Conservation (phyloP, 2,113 vertebrate genomes). For the Corvus moneduloides region DNA sequence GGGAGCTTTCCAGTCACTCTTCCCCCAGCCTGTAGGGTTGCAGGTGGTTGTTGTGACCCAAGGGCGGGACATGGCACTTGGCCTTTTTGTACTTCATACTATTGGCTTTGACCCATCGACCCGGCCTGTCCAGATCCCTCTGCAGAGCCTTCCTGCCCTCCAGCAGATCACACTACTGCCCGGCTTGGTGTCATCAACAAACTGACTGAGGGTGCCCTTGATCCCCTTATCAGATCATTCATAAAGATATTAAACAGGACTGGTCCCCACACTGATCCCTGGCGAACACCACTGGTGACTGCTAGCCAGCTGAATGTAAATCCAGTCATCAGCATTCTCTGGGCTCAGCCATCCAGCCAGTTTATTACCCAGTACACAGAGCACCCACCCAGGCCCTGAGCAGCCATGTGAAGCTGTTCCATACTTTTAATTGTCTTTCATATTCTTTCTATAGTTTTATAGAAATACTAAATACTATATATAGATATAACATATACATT, state of each 20-base stretch:
- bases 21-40: background rate
- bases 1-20: background rate
- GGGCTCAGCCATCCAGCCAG: background rate
- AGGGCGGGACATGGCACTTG: background rate
- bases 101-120: background rate
- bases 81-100: background rate
- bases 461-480: background rate
- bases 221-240: background rate
- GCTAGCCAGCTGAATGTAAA: background rate
- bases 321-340: background rate
- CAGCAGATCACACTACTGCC: background rate
- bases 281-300: too few species aligned
- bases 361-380: background rate
- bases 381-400: too few species aligned
- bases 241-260: background rate
- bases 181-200: background rate
- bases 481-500: too few species aligned
- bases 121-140: background rate
- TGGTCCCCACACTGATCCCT: background rate
- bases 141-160: background rate
- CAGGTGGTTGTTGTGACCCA: background rate
- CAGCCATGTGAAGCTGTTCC: background rate
- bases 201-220: rapidly evolving
- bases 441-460: background rate
- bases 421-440: background rate